Conservation (phyloP, 1,140 invertebrate genomes). For the Helicoverpa zea region DNA sequence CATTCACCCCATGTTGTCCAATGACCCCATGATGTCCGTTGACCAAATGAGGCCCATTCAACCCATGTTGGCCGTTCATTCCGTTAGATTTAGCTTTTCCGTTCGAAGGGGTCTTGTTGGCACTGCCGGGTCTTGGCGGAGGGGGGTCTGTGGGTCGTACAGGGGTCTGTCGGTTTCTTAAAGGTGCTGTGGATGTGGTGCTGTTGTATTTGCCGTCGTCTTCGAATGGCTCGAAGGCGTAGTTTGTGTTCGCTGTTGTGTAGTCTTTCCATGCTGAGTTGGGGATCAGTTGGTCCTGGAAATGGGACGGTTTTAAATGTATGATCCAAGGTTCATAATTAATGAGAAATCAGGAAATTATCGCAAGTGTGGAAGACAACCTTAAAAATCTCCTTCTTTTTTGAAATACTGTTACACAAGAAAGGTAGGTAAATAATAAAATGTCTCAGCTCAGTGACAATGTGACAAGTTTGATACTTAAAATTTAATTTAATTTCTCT, state of each 20-base stretch:
- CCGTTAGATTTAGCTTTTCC: slow-evolving; percentile 23
- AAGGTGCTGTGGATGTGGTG: slow-evolving; percentile 71
- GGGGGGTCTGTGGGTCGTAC: slow-evolving; percentile 75
- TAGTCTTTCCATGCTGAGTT: slow-evolving; percentile 96
- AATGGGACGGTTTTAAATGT: slow-evolving; percentile 1
- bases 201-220: slow-evolving; percentile 90
- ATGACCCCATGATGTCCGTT: slow-evolving; percentile 54
- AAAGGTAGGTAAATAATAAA: too few species aligned
- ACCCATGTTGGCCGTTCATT: background rate
- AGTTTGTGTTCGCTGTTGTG: slow-evolving; percentile 93
- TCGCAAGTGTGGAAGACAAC: too few species aligned
- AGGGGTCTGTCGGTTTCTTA: slow-evolving; percentile 61
- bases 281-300: slow-evolving; percentile 93
- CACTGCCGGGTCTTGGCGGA: slow-evolving; percentile 77
- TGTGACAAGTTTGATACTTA: too few species aligned
- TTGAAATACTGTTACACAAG: too few species aligned
- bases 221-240: slow-evolving; percentile 94
- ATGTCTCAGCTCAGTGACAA: too few species aligned
- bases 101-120: slow-evolving; percentile 47
- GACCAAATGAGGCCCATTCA: slow-evolving; percentile 52
- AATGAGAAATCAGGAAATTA: too few species aligned
- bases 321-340: too few species aligned
- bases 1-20: slow-evolving; percentile 16
- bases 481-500: too few species aligned
- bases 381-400: too few species aligned